A percentile compares a stretch with the other conserved stretches of the same genome.
Conservation (phyloP, 2,113 vertebrate genomes). For the Casuarius casuarius region DNA sequence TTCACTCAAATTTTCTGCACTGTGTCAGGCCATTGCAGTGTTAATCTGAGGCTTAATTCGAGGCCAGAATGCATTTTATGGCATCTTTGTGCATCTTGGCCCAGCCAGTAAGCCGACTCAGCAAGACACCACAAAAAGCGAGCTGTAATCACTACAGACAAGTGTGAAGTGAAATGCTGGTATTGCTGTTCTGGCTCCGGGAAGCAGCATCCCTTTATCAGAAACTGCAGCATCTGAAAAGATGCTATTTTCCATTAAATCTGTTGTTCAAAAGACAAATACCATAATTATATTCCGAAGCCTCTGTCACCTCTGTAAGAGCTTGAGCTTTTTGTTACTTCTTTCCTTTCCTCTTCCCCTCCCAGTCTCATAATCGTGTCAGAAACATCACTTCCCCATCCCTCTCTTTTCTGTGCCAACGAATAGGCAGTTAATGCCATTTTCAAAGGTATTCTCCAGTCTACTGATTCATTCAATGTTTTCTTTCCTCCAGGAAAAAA, state of each 20-base stretch:
- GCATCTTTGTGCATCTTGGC: not conserved
- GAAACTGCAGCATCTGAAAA: not conserved
- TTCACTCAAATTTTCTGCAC: not conserved
- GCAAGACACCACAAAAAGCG: not conserved
- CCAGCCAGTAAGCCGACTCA: not conserved
- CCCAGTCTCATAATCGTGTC: not conserved
- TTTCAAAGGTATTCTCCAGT: not conserved
- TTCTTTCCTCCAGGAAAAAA: not conserved
- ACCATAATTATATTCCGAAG: not conserved
- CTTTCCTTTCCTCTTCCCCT: not conserved
- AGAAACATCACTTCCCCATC: not conserved
- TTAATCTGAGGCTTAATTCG: not conserved
- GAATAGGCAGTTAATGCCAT: not conserved
- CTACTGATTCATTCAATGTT: not conserved
- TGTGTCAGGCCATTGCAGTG: not conserved
- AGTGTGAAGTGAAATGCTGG: not conserved
- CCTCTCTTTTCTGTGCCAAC: not conserved
- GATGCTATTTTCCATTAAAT: not conserved
- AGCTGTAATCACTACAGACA: accelerated
- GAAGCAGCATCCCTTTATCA: not conserved
- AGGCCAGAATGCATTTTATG: not conserved
- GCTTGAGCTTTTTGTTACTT: not conserved
- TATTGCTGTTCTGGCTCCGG: accelerated
- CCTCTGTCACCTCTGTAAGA: not conserved
- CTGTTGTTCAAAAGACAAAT: not conserved